phyloP scores from a whole-genome alignment of 2,113 vertebrate species.

The Cavia aperea region DNA sequence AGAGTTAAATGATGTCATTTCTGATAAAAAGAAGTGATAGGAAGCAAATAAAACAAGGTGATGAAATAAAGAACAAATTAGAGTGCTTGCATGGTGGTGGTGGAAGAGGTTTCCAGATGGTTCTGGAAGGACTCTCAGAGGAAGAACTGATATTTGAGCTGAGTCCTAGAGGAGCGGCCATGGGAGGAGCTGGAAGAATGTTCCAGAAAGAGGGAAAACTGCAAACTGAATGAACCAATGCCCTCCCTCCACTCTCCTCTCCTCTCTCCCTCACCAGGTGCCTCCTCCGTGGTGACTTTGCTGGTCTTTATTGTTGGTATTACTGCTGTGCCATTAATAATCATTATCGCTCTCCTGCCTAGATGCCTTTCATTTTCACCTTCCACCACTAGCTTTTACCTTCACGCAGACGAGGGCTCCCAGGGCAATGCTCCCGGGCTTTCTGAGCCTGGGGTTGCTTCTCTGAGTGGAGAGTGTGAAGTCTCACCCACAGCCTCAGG shows the following conservation, averaged over 20 bases:
- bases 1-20: neutral
- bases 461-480: neutral
- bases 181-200: neutral
- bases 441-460: neutral
- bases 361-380: neutral
- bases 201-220: neutral
- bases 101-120: neutral
- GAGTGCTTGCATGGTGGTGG: neutral
- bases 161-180: neutral
- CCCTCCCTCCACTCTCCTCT: neutral
- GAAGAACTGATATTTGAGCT: neutral
- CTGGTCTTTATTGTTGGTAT: neutral
- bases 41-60: neutral
- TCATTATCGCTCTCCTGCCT: neutral
- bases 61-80: neutral
- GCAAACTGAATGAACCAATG: neutral
- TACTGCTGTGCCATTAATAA: neutral
- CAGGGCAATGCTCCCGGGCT: neutral
- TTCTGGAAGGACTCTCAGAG: neutral
- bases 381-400: neutral
- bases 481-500: neutral
- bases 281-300: neutral
- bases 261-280: fast-evolving
- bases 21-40: neutral
- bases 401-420: neutral